Base-by-base conservation (phyloP, 2,888 invertebrate genomes). In the Chironomus tentans region DNA sequence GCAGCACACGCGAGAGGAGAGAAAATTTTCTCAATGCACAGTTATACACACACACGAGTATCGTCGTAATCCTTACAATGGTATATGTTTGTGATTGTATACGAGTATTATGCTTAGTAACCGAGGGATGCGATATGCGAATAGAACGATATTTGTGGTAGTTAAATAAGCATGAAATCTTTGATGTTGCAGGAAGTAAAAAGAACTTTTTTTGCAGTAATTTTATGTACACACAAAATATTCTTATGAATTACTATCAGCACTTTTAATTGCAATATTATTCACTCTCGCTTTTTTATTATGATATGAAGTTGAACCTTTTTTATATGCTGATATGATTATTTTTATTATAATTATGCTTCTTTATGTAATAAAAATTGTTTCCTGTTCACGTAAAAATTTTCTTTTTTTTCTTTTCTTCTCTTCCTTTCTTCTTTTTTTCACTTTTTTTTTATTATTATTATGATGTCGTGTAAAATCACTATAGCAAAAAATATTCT, bases 161-260 rank as follows among this genome's bases (percentile, higher is more conserved):
- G 74, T 74, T 65, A 48, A 74, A 48, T 68, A 74, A 74, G 68
- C 74, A 74, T 74, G 74, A 68, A 74, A 74, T 68, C 24, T 74
- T 13, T 72, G 61, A 72, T 72, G 28, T 12, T 47, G 47, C 73
- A 47, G 13, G 28, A 68, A 38, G 15, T 24, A 68, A 18, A 12
- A 65, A 65, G 47, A 15, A 62, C 1, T 47, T 56, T 71, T 62
- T 72, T 24, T 48, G 12, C 68, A 18, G 18, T 18, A 62, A 22
- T 24, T 65, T 65, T 65, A 21, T 24, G 13, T 65, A 21, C 62
- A 62, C 65, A 21, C 68, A 24, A 24, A 65, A 65, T 18, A 56
- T 56, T 38, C 38, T 38, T 38, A 38, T 38, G 38, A 38, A 38
- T 38, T 38, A 38, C 38, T 38, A 38, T 38, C 38, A 38, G 38